Percentiles rank a stretch among this genome's conserved stretches.
These are phyloP conservation scores for Tetragnatha montana DNA, from an alignment of 2,888 invertebrate species.

Conservation along the genomic window DNA sequence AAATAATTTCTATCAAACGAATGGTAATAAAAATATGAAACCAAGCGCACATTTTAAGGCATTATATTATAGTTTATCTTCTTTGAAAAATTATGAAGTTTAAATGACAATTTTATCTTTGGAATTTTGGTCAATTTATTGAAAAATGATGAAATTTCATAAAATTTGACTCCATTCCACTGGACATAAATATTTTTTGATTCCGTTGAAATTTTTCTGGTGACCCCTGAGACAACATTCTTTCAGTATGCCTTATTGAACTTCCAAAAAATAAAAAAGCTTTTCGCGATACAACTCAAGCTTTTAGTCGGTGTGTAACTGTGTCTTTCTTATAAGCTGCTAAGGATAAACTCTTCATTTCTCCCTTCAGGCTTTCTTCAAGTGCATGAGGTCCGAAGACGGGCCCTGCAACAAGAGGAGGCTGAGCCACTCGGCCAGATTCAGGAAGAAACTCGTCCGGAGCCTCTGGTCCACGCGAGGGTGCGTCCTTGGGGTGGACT, in stretches of 20 bases:
- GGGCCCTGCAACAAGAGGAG: slow-evolving; percentile 57
- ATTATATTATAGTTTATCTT: too few relatives aligned
- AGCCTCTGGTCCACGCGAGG: slow-evolving; percentile 69
- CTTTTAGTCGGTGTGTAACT: background rate
- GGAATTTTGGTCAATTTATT: too few relatives aligned
- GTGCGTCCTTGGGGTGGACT: slow-evolving; percentile 61
- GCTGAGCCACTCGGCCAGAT: slow-evolving; percentile 43
- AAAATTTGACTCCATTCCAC: too few relatives aligned
- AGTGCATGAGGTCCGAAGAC: slow-evolving; percentile 56
- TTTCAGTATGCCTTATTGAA: background rate
- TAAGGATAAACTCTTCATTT: background rate
- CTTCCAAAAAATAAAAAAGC: slow-evolving; percentile 1
- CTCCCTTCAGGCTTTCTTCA: slow-evolving; percentile 67
- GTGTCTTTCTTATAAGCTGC: background rate
- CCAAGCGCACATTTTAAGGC: too few relatives aligned
- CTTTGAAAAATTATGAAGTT: too few relatives aligned
- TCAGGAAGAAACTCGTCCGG: slow-evolving; percentile 63
- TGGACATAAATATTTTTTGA: too few relatives aligned
- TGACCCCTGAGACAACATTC: background rate
- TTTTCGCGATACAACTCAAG: background rate
- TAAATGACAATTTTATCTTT: too few relatives aligned
- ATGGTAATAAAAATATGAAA: too few relatives aligned
- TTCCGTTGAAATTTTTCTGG: background rate
- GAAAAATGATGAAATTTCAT: too few relatives aligned
- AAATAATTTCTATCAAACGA: too few relatives aligned